These are phyloP conservation scores for Protophormia terraenovae DNA, from an alignment of 2,888 invertebrate species.

Conservation along the genomic window DNA sequence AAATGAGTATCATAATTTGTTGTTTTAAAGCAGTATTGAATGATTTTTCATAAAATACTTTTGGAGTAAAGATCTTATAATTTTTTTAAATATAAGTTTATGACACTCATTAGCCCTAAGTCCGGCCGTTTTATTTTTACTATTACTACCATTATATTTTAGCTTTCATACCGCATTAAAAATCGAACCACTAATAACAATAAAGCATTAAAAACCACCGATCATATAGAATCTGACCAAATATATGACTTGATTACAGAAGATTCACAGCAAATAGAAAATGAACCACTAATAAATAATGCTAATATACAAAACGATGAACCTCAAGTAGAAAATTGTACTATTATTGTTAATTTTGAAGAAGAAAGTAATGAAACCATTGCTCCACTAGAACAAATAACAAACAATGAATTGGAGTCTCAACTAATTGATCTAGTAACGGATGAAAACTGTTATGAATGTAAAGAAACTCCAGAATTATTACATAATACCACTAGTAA, in stretches of 20 bases:
- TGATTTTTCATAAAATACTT: no score
- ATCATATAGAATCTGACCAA: background rate
- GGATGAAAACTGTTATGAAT: background rate
- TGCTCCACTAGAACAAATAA: background rate
- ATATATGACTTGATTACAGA: background rate
- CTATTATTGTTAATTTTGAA: background rate
- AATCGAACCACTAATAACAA: background rate
- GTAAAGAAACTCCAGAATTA: background rate
- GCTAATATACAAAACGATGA: background rate
- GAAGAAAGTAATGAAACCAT: background rate
- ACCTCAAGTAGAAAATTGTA: background rate
- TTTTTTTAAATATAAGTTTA: no score
- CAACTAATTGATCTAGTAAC: background rate
- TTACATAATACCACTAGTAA: background rate
- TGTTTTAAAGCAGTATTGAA: no score
- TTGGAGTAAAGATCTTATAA: no score
- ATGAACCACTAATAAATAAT: background rate
- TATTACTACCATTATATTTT: slow-evolving; percentile 7
- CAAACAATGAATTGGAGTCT: background rate
- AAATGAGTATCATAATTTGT: no score
- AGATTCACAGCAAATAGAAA: background rate
- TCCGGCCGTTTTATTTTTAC: no score
- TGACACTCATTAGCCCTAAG: no score
- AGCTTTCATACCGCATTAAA: slow-evolving; percentile 14
- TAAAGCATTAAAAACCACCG: background rate